These are phyloP conservation scores for Malthinus seriepunctatus DNA, from an alignment of 2,888 invertebrate genomes.

Conservation along the genomic window DNA sequence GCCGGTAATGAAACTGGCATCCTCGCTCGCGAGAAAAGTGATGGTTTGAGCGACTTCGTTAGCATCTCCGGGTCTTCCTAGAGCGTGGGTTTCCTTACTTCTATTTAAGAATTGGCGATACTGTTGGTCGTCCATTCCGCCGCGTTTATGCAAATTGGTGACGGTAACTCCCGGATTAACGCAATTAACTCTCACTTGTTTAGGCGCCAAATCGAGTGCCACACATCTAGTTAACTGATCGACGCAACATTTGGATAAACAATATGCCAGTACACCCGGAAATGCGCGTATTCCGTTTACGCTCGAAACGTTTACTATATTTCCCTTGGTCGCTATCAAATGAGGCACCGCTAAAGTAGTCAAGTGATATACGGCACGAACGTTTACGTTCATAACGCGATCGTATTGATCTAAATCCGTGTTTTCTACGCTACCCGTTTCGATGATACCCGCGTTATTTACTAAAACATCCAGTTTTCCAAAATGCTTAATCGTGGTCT, in stretches of 20 bases:
- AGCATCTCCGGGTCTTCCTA: slow-evolving; percentile 83
- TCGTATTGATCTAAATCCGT: slow-evolving; percentile 88
- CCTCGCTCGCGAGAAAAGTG: slow-evolving; percentile 87
- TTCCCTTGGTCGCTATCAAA: slow-evolving; percentile 81
- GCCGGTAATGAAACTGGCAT: slow-evolving; percentile 90
- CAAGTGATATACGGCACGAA: slow-evolving; percentile 78
- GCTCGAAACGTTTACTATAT: slow-evolving; percentile 93
- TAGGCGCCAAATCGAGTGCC: slow-evolving; percentile 82
- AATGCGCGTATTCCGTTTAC: slow-evolving; percentile 91
- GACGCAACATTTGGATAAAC: slow-evolving; percentile 89
- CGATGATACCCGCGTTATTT: slow-evolving; percentile 89
- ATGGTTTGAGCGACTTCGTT: slow-evolving; percentile 90
- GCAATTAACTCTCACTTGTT: slow-evolving; percentile 85
- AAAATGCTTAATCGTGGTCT: slow-evolving; percentile 73
- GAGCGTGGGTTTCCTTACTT: slow-evolving; percentile 85
- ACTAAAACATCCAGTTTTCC: slow-evolving; percentile 81
- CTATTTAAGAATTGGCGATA: slow-evolving; percentile 85
- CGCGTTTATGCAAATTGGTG: slow-evolving; percentile 85
- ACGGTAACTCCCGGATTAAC: slow-evolving; percentile 93
- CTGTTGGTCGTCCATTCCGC: slow-evolving; percentile 81
- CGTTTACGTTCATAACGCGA: slow-evolving; percentile 85
- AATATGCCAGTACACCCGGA: slow-evolving; percentile 87
- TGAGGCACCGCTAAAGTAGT: slow-evolving; percentile 89
- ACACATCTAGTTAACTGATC: slow-evolving; percentile 94
- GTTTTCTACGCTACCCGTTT: slow-evolving; percentile 81